Percentiles rank a stretch among this genome's conserved stretches.
Evolutionary conservation across 2,797 vertebrate species (phyloP).

Genomic region (Anguilla anguilla): DNA sequence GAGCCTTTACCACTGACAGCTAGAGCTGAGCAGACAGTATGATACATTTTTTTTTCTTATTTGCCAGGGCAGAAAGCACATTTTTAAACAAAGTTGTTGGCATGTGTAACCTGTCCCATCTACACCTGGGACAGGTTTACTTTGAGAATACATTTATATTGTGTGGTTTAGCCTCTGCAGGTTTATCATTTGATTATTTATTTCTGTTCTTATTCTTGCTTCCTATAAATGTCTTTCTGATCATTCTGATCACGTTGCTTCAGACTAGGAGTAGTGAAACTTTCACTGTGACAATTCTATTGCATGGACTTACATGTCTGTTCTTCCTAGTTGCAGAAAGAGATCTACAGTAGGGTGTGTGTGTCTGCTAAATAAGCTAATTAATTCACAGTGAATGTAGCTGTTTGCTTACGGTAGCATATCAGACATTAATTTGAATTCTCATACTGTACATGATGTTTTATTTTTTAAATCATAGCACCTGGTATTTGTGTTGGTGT

Average conservation of each 20-base stretch:
- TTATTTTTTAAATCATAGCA: conserved; percentile 52
- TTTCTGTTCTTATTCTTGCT: background rate
- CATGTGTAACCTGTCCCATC: background rate
- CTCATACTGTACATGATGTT: conserved; percentile 48
- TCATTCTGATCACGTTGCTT: background rate
- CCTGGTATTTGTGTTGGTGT: conserved; percentile 71
- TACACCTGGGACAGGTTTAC: background rate
- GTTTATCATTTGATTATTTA: background rate
- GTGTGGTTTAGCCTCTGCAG: background rate
- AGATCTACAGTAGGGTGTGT: conserved; percentile 48
- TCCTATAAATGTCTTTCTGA: background rate
- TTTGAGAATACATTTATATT: background rate
- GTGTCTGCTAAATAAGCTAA: conserved; percentile 65
- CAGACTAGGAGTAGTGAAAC: background rate
- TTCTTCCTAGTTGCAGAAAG: conserved; percentile 54
- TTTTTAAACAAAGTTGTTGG: background rate
- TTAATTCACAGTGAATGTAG: conserved; percentile 67
- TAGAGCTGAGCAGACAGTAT: background rate
- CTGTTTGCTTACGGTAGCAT: conserved; percentile 67
- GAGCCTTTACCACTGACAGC: background rate
- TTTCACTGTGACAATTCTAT: background rate
- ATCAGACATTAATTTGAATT: conserved; percentile 70
- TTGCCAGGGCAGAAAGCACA: background rate
- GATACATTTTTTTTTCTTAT: background rate
- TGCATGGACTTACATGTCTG: conserved; percentile 16